Evolutionary conservation across 2,888 invertebrate species (phyloP).

Genomic region (Parnassius smintheus): DNA sequence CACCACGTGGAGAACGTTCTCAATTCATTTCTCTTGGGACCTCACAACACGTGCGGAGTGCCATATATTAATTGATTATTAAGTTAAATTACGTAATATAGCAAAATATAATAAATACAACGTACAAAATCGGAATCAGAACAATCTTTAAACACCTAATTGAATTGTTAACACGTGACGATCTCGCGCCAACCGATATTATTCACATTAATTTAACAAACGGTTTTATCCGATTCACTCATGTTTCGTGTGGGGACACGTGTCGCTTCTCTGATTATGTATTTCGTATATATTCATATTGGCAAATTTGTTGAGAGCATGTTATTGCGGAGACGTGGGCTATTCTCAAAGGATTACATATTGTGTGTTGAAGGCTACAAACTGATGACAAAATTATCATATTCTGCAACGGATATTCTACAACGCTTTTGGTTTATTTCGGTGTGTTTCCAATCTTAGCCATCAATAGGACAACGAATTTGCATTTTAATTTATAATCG

Average conservation of each 20-base stretch:
- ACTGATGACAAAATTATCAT: conserved; percentile 20
- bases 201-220: background rate
- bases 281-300: conserved; percentile 11
- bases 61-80: no score
- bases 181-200: background rate
- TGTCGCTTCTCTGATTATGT: conserved; percentile 1
- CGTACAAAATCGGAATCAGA: no score
- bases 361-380: conserved; percentile 11
- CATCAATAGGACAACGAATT: no score
- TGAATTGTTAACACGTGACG: background rate
- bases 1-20: no score
- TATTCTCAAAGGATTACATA: conserved; percentile 18
- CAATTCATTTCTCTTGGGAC: no score
- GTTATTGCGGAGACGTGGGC: conserved; percentile 6
- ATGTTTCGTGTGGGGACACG: background rate
- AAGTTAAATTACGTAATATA: no score
- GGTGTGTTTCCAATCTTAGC: background rate
- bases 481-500: no score
- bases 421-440: background rate
- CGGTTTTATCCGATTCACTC: background rate
- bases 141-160: no score
- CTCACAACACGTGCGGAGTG: no score
- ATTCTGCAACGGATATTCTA: conserved; percentile 5
- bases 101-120: no score
- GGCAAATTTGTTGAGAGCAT: conserved; percentile 15